phyloP scores from a whole-genome alignment of 2,888 invertebrate species.

The Petrolisthes cinctipes region DNA sequence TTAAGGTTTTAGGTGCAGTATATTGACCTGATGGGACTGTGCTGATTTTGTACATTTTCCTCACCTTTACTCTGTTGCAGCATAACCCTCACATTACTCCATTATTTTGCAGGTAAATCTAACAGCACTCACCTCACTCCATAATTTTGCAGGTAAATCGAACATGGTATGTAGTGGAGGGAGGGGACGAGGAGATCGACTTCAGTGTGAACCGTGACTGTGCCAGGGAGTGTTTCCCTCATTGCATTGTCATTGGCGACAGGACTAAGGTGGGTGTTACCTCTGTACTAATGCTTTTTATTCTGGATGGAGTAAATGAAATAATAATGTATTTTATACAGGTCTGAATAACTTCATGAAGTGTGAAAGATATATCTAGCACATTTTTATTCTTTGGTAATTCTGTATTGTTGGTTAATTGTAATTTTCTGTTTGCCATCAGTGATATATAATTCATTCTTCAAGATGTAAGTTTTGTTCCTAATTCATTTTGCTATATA shows the following conservation, averaged over 20 bases:
- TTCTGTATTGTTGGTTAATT: too few species aligned
- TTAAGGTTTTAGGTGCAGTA: neutral
- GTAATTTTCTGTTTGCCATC: neutral
- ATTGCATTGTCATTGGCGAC: conserved; percentile 41
- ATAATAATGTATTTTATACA: too few species aligned
- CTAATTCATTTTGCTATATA: neutral
- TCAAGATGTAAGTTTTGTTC: neutral
- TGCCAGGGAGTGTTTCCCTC: conserved; percentile 17
- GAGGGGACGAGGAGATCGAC: conserved; percentile 6
- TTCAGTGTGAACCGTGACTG: conserved; percentile 39
- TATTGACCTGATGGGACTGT: neutral
- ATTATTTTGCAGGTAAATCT: neutral
- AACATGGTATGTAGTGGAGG: conserved; percentile 44
- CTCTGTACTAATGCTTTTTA: too few species aligned
- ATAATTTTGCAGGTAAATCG: conserved; percentile 29
- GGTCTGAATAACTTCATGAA: too few species aligned
- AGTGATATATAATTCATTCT: neutral
- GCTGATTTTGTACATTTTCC: neutral
- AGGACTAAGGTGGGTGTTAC: conserved; percentile 34
- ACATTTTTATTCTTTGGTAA: too few species aligned
- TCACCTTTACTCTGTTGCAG: neutral
- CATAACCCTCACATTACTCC: neutral
- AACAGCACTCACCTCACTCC: too few species aligned
- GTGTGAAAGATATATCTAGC: too few species aligned
- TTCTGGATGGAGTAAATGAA: too few species aligned